These are phyloP conservation scores for Macrotrachela quadricornifera DNA, from an alignment of 1,140 invertebrate genomes.

Conservation along the genomic window DNA sequence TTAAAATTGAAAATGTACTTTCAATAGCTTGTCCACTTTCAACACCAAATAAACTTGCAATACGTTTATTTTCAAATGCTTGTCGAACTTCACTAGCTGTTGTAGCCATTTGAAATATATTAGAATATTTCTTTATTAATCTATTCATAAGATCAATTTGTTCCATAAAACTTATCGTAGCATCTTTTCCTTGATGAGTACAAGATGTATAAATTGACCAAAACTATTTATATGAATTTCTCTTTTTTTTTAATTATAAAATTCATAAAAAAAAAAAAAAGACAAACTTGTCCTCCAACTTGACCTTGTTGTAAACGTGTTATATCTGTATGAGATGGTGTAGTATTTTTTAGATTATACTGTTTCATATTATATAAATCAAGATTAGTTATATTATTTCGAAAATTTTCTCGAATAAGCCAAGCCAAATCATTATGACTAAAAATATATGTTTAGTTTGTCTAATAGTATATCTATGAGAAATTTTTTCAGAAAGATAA, in stretches of 20 bases:
- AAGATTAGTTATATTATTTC: background rate
- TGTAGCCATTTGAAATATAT: conserved; percentile 51
- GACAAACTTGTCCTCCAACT: conserved; percentile 44
- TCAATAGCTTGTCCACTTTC: conserved; percentile 60
- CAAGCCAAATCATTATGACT: conserved; percentile 2
- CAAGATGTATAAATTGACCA: conserved; percentile 69
- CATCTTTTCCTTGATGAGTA: conserved; percentile 57
- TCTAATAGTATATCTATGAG: no score
- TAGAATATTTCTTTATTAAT: conserved; percentile 53
- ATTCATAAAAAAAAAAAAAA: no score
- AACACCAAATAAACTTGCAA: conserved; percentile 59
- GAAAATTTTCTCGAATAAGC: conserved; percentile 2
- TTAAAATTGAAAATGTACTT: conserved; percentile 47
- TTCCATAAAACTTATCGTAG: conserved; percentile 58
- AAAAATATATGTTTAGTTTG: no score
- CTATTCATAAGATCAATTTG: conserved; percentile 65
- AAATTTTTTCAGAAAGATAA: no score
- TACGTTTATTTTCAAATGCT: conserved; percentile 48
- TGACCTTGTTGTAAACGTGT: conserved; percentile 52
- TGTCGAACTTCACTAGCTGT: conserved; percentile 49
- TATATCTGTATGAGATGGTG: conserved; percentile 48
- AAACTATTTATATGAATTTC: conserved; percentile 42
- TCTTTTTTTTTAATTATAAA: no score
- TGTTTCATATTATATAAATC: conserved; percentile 2
- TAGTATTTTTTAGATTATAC: no score